A percentile compares a stretch with the other conserved stretches of the same genome.
phyloP scores from a whole-genome alignment of 2,888 invertebrate species.

The Stenchaetothrips biformis region DNA sequence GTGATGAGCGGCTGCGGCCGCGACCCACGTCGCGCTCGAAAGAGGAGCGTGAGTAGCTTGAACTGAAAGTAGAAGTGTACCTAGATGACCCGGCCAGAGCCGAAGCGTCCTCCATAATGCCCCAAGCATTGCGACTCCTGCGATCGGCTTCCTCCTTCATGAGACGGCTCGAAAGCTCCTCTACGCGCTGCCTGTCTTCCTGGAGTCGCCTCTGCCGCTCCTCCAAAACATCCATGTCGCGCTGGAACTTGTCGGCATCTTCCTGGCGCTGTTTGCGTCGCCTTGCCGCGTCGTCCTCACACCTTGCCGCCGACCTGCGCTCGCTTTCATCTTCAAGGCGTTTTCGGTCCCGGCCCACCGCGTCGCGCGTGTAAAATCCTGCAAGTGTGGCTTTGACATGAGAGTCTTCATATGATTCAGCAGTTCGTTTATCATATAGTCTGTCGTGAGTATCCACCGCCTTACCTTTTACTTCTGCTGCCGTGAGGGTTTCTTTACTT shows the following conservation, averaged over 20 bases:
- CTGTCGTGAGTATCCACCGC: slow-evolving; percentile 40
- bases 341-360: not conserved
- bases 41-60: not conserved
- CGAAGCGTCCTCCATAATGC: not conserved
- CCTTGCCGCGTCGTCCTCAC: not conserved
- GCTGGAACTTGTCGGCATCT: not conserved
- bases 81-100: not conserved
- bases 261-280: not conserved
- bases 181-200: not conserved
- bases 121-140: not conserved
- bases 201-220: not conserved
- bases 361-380: not conserved
- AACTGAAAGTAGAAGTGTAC: not conserved
- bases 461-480: slow-evolving; percentile 41
- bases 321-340: not conserved
- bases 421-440: slow-evolving; percentile 38
- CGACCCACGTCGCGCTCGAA: not conserved
- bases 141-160: not conserved
- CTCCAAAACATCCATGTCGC: not conserved
- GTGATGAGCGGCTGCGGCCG: not conserved
- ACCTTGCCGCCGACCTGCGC: not conserved
- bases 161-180: not conserved
- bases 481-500: slow-evolving; percentile 35
- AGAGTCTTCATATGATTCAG: slow-evolving; percentile 34
- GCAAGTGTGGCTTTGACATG: slow-evolving; percentile 29